Conservation (phyloP, 1,140 invertebrate genomes). For the Monomorium pharaonis region DNA sequence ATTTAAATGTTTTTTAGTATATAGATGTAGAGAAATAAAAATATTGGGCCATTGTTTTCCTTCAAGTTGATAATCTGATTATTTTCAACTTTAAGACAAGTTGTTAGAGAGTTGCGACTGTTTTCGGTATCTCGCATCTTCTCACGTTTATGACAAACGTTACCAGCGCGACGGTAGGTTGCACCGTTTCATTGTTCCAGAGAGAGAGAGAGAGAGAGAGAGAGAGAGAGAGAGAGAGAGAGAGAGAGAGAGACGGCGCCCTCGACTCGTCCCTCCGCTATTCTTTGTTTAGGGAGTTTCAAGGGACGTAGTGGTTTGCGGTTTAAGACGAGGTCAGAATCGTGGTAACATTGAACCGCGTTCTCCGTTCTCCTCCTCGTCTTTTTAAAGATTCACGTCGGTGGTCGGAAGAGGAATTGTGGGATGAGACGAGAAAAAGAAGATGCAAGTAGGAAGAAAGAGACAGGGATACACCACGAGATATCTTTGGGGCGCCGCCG, state of each 20-base stretch:
- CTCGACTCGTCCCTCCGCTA: background rate
- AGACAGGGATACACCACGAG: background rate
- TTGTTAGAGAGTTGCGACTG: background rate
- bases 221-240: too few relatives aligned
- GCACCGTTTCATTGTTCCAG: conserved; percentile 34
- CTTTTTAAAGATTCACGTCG: conserved; percentile 38
- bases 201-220: too few relatives aligned
- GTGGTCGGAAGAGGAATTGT: conserved; percentile 3
- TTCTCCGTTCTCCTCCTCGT: background rate
- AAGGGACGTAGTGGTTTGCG: conserved; percentile 20
- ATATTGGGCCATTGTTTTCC: background rate
- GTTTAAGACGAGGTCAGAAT: conserved; percentile 36
- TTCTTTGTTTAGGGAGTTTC: conserved; percentile 32
- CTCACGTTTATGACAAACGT: conserved; percentile 37
- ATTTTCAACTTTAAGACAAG: background rate
- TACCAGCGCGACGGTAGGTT: background rate
- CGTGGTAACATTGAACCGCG: conserved; percentile 3
- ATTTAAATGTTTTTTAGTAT: background rate
- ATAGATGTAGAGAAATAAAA: background rate
- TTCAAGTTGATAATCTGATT: background rate
- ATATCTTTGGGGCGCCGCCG: background rate
- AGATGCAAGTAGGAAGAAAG: background rate
- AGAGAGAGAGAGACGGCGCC: background rate
- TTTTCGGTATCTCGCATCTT: conserved; percentile 3
- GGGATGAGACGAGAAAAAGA: background rate